phyloP scores from a whole-genome alignment of 2,797 vertebrate genomes.

The Trachops cirrhosus region DNA sequence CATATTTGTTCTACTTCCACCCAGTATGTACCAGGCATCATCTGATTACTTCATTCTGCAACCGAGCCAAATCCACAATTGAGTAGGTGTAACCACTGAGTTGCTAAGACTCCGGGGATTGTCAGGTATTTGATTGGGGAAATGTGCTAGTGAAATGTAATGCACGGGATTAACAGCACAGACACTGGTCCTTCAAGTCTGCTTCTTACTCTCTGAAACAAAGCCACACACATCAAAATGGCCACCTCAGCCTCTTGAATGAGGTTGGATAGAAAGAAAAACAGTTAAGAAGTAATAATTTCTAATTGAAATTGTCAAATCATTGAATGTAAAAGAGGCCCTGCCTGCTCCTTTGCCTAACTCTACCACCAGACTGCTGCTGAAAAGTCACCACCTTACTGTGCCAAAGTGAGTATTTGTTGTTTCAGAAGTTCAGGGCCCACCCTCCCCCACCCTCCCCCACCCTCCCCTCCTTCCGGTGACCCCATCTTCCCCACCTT shows the following conservation, averaged over 20 bases:
- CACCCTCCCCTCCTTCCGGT: background rate
- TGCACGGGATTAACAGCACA: background rate
- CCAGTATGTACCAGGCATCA: slow-evolving; percentile 11
- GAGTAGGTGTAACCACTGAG: slow-evolving; percentile 42
- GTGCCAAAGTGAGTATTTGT: background rate
- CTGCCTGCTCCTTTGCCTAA: background rate
- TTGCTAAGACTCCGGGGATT: slow-evolving; percentile 38
- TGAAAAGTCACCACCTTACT: background rate
- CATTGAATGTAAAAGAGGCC: background rate
- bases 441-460: accelerated
- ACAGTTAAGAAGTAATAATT: background rate
- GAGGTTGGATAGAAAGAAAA: background rate
- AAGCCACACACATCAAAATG: background rate
- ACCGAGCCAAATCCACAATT: slow-evolving; percentile 54
- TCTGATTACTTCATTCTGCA: slow-evolving; percentile 51
- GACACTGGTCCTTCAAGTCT: background rate
- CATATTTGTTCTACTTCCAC: slow-evolving; percentile 35
- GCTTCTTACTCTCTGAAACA: background rate
- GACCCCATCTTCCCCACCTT: background rate
- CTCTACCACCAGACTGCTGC: background rate
- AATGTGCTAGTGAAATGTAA: slow-evolving; percentile 31
- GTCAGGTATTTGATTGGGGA: slow-evolving; percentile 27
- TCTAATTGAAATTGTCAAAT: background rate
- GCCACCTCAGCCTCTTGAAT: background rate
- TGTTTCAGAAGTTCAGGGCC: background rate